A percentile compares a stretch with the other conserved stretches of the same genome.
phyloP scores from a whole-genome alignment of 1,140 invertebrate species.

The Penaeus japonicus region DNA sequence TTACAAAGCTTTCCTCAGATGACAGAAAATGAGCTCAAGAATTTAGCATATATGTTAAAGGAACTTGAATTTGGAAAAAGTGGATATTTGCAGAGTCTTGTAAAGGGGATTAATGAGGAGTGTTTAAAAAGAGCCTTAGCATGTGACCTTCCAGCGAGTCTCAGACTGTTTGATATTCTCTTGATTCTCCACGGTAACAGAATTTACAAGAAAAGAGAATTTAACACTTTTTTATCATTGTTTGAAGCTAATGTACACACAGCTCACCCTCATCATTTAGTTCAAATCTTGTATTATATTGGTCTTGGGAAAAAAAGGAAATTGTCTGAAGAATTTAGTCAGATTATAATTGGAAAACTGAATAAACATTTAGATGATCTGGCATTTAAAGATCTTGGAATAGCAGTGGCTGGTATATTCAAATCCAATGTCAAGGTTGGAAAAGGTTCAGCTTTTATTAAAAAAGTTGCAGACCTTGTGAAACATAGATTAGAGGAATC shows the following conservation, averaged over 20 bases:
- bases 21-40: constrained; percentile 27
- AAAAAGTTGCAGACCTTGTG: constrained; percentile 13
- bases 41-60: constrained; percentile 14
- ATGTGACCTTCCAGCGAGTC: not conserved
- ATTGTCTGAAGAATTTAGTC: constrained; percentile 7
- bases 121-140: constrained; percentile 15
- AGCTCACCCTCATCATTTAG: constrained; percentile 26
- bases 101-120: not conserved
- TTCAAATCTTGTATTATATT: constrained; percentile 34
- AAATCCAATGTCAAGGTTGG: constrained; percentile 26
- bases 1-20: not conserved
- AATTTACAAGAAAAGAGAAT: constrained; percentile 23
- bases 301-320: constrained; percentile 33
- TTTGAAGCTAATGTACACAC: constrained; percentile 21
- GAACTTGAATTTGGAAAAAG: constrained; percentile 14
- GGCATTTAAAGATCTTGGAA: constrained; percentile 29
- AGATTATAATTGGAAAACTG: not conserved
- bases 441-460: not conserved
- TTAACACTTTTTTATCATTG: constrained; percentile 30
- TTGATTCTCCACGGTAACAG: constrained; percentile 19
- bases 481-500: not conserved
- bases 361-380: constrained; percentile 4
- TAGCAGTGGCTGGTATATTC: constrained; percentile 22
- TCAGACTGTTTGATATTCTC: constrained; percentile 36
- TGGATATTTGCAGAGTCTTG: constrained; percentile 17